Percentiles rank a stretch among this genome's conserved stretches.
Evolutionary conservation across 2,797 vertebrate species (phyloP).

Genomic region (Gila robusta): DNA sequence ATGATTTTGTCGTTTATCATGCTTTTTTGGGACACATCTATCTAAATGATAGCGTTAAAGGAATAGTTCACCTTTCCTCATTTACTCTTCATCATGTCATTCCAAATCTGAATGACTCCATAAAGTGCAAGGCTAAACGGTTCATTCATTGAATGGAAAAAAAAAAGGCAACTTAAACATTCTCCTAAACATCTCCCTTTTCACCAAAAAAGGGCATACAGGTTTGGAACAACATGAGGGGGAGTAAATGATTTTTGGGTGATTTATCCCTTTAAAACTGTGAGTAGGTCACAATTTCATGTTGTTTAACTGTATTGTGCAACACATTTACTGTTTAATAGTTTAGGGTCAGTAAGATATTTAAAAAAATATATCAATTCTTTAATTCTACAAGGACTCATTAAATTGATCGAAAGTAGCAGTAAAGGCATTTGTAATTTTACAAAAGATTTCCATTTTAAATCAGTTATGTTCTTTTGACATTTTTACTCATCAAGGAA

Average conservation of each 20-base stretch:
- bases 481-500: background rate
- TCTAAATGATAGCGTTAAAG: background rate
- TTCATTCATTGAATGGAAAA: background rate
- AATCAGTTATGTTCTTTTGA: background rate
- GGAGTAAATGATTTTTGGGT: background rate
- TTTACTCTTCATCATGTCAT: background rate
- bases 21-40: background rate
- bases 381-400: background rate
- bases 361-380: background rate
- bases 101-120: background rate
- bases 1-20: background rate
- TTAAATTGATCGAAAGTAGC: no score
- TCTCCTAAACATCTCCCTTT: background rate
- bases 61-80: background rate
- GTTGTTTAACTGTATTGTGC: background rate
- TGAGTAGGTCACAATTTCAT: background rate
- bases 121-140: background rate
- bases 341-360: no score
- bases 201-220: background rate
- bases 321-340: background rate
- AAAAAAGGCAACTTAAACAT: background rate
- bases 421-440: background rate
- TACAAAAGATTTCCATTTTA: background rate
- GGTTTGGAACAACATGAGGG: background rate
- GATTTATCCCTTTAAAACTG: background rate